A percentile compares a stretch with the other conserved stretches of the same genome.
Evolutionary conservation across 2,797 vertebrate genomes (phyloP).

Genomic region (Cynopterus sphinx): DNA sequence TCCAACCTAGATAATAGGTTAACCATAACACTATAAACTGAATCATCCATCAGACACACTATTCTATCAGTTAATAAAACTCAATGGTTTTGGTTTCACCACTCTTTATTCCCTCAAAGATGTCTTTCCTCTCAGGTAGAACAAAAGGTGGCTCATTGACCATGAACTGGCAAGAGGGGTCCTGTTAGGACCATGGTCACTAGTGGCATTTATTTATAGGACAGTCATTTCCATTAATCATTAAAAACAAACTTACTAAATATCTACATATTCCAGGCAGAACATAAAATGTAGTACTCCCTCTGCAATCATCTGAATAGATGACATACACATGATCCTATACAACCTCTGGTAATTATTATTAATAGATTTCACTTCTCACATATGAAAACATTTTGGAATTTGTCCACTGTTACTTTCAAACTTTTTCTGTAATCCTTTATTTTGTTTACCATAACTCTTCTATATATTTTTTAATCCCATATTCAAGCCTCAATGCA

Average conservation of each 20-base stretch:
- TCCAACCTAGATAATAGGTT: not conserved
- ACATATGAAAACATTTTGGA: slow-evolving; percentile 17
- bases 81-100: not conserved
- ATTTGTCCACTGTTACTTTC: not conserved
- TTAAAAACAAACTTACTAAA: slow-evolving; percentile 45
- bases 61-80: not conserved
- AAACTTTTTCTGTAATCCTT: not conserved
- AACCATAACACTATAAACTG: not conserved
- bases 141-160: not conserved
- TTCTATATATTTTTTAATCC: not conserved
- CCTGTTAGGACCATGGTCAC: slow-evolving; percentile 33
- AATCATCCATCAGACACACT: not conserved
- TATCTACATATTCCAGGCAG: not conserved
- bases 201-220: slow-evolving; percentile 42
- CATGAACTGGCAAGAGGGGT: not conserved
- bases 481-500: not conserved
- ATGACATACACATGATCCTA: not conserved
- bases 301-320: not conserved
- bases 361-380: slow-evolving; percentile 1
- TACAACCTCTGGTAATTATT: not conserved
- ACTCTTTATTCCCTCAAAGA: not conserved
- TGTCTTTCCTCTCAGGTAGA: not conserved
- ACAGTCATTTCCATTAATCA: slow-evolving; percentile 37
- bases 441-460: slow-evolving; percentile 3
- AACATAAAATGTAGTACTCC: slow-evolving; percentile 14